Conservation (phyloP, 2,113 vertebrate species). For the Dicaeum eximium region DNA sequence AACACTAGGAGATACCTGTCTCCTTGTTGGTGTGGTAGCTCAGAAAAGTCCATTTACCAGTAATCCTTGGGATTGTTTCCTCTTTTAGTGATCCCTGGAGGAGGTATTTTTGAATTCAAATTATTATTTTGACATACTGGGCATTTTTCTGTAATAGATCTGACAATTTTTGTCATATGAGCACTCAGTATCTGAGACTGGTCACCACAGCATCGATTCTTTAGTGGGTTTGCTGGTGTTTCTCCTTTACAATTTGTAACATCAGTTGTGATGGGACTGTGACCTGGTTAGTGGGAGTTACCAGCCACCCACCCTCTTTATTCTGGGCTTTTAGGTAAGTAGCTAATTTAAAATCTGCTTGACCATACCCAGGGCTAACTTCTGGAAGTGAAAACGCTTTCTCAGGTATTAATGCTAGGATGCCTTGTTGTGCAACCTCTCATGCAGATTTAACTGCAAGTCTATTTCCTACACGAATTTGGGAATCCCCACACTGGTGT, state of each 20-base stretch:
- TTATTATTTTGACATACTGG: background rate
- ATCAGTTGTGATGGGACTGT: background rate
- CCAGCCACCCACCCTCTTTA: background rate
- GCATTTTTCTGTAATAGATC: background rate
- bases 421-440: background rate
- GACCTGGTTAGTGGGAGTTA: background rate
- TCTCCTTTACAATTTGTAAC: background rate
- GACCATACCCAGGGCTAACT: background rate
- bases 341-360: background rate
- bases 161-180: background rate
- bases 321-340: background rate
- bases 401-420: background rate
- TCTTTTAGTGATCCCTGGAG: background rate
- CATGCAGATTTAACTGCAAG: background rate
- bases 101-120: background rate
- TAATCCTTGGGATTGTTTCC: background rate
- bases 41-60: background rate
- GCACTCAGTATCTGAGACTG: background rate
- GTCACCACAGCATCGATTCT: background rate
- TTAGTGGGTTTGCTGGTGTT: background rate
- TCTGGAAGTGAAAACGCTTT: background rate
- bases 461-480: background rate
- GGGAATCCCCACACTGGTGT: background rate
- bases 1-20: background rate
- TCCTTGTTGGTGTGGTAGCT: background rate